Evolutionary conservation across 2,888 invertebrate genomes (phyloP), one percentile per base, ranked within the genome.

Genomic region (Stenurella melanura): DNA sequence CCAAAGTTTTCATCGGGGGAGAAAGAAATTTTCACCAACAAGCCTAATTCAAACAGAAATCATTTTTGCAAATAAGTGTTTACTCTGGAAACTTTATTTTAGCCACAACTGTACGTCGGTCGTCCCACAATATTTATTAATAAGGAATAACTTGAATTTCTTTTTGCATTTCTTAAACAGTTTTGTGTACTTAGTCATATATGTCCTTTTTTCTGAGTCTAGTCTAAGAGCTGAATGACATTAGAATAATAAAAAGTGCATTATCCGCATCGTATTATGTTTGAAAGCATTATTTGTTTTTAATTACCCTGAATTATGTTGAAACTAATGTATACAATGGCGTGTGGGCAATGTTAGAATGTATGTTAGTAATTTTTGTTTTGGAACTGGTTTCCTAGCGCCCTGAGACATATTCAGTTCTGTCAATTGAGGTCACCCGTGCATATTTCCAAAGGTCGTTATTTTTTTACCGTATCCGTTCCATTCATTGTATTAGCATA

Each of bases 381-480:
- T 67, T 11, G 42, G 21, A 77, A 76, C 79, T 73, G 79, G 80
- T 80, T 80, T 69, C 68, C 42, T 71, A 76, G 76, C 67, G 76
- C 72, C 69, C 68, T 66, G 77, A 79, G 50, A 50, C n/a, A 50
- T 50, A 17, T 50, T n/a, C 50, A n/a, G n/a, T 50, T 50, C 50
- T 50, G 50, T 50, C 50, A 50, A 50, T n/a, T 50, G 50, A 56
- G 26, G 68, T 26, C 56, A 26, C 21, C 26, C 56, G 15, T 34
- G 17, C 34, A 30, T 34, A 30, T 74, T 79, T 81, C 54, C 66
- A 79, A 80, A 82, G 80, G 81, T 76, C 78, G 80, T 76, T 78
- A 75, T 69, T 56, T 77, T 78, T 57, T 76, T 68, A 60, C 66
- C 68, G 68, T 69, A 66, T 75, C 72, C 50, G 58, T 71, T 77